Evolutionary conservation across 2,797 vertebrate species (phyloP).

Genomic region (Oreortyx pictus): DNA sequence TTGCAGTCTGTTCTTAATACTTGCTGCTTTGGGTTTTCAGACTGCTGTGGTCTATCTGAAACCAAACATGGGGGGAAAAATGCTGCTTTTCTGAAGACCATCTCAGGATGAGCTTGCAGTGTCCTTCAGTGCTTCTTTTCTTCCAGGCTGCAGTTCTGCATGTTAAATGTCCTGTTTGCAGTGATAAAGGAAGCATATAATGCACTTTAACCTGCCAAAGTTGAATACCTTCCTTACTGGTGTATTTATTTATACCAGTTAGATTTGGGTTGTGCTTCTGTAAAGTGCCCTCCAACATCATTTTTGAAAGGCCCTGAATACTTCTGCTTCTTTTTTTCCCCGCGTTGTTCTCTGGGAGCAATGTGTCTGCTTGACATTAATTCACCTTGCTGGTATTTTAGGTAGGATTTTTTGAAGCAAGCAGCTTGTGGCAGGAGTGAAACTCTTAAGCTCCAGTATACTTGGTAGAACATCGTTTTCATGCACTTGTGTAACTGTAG

Average conservation of each 20-base stretch:
- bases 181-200: not conserved
- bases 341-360: not conserved
- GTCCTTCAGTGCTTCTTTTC: not conserved
- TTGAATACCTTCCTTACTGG: not conserved
- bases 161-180: not conserved
- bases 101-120: not conserved
- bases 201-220: not conserved
- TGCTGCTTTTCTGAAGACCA: not conserved
- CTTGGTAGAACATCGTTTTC: not conserved
- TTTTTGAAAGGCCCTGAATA: not conserved
- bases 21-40: not conserved
- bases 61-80: not conserved
- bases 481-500: not conserved
- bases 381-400: not conserved
- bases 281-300: not conserved
- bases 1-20: not conserved
- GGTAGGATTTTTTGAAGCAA: not conserved
- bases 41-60: not conserved
- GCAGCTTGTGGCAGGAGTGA: no score
- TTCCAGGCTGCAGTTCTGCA: not conserved
- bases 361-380: not conserved
- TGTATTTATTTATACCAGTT: not conserved
- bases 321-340: not conserved
- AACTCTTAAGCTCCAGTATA: not conserved
- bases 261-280: not conserved